phyloP scores from a whole-genome alignment of 2,888 invertebrate species.

The Polydrusus pterygomalis region DNA sequence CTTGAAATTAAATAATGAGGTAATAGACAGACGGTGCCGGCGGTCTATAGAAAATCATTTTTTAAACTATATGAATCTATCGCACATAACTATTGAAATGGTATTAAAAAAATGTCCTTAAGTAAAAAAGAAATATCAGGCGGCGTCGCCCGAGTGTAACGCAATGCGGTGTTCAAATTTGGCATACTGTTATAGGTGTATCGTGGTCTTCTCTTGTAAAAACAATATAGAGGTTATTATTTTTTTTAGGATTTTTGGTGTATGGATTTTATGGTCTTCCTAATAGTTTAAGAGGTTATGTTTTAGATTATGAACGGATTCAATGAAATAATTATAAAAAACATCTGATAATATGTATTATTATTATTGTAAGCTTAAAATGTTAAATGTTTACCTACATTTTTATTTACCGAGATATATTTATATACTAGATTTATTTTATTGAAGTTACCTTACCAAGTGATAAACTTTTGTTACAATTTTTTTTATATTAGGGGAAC shows the following conservation, averaged over 20 bases:
- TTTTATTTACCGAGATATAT: constrained; percentile 29
- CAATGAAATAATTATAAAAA: constrained; percentile 59
- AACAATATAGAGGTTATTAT: constrained; percentile 44
- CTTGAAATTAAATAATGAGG: too few species aligned
- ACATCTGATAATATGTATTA: background rate
- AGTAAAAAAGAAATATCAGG: too few species aligned
- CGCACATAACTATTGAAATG: too few species aligned
- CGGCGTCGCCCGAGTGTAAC: too few species aligned
- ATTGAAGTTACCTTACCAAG: constrained; percentile 2
- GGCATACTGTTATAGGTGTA: too few species aligned
- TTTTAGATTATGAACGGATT: constrained; percentile 68
- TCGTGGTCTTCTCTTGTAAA: background rate
- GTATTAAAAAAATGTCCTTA: too few species aligned
- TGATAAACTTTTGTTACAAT: background rate
- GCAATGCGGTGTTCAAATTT: too few species aligned
- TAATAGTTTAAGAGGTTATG: constrained; percentile 68
- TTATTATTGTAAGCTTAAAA: constrained; percentile 28
- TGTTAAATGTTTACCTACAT: background rate
- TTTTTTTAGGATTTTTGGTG: constrained; percentile 78
- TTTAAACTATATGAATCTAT: too few species aligned
- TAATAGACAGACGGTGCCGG: too few species aligned
- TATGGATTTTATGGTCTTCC: constrained; percentile 83
- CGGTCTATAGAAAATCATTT: too few species aligned
- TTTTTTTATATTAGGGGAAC: background rate
- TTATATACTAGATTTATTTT: constrained; percentile 11